A percentile compares a stretch with the other conserved stretches of the same genome.
These are phyloP conservation scores for Drosophila vallismaia DNA, from an alignment of 2,888 invertebrate species.

Conservation along the genomic window DNA sequence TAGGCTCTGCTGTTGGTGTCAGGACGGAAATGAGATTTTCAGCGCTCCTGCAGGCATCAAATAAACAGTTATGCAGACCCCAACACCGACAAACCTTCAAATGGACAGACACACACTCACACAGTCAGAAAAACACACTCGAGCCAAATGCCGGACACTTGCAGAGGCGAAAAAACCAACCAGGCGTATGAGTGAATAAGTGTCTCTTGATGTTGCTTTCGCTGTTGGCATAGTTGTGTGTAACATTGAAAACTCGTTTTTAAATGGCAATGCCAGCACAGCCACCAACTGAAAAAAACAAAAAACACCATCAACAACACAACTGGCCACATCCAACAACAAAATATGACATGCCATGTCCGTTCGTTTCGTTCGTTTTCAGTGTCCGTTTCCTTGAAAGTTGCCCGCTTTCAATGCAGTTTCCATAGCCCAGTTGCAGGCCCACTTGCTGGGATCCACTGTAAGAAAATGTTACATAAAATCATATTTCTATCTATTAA, in stretches of 20 bases:
- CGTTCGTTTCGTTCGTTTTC: constrained; percentile 59
- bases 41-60: constrained; percentile 39
- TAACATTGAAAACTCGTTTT: constrained; percentile 72
- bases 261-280: constrained; percentile 53
- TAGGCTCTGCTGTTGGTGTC: constrained; percentile 56
- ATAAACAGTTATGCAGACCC: constrained; percentile 42
- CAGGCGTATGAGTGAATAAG: constrained; percentile 66
- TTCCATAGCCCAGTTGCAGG: constrained; percentile 33
- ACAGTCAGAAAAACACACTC: constrained; percentile 14
- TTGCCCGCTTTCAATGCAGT: constrained; percentile 27
- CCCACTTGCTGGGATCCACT: constrained; percentile 34
- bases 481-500: too few species aligned
- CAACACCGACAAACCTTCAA: constrained; percentile 35
- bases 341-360: constrained; percentile 74
- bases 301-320: constrained; percentile 33
- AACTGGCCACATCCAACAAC: constrained; percentile 61
- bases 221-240: constrained; percentile 44
- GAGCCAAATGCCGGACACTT: constrained; percentile 39
- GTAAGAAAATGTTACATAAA: constrained; percentile 15
- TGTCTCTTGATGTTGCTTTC: constrained; percentile 44
- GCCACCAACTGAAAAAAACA: constrained; percentile 39
- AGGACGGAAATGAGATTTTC: constrained; percentile 69
- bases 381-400: constrained; percentile 68
- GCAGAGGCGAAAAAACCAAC: constrained; percentile 37
- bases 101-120: constrained; percentile 6